Evolutionary conservation across 64 coral and sea anemone genomes (phyloP), one percentile per base, ranked within the genome.

Genomic region (Pocillopora damicornis): DNA sequence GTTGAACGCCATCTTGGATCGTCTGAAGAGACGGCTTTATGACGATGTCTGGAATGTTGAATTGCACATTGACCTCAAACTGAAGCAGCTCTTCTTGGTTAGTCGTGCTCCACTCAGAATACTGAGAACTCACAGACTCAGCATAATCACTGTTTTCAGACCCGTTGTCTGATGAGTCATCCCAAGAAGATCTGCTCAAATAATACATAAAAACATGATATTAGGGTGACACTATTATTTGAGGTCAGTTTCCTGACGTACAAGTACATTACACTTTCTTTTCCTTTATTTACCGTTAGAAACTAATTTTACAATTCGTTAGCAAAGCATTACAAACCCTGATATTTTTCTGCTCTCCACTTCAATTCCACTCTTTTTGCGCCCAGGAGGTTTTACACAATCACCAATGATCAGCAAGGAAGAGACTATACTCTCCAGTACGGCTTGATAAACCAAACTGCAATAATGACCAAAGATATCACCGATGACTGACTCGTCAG

Each of bases 391-490:
- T 66, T 96, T 92, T 0, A 95, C 90, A 90, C 90, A 99, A 78
- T 99, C 93, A 69, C 93, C 93, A 76, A 99, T 60, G 16, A 99
- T 59, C 38, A 86, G 65, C 15, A 99, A 86, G 68, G 97, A 99
- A 35, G 88, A 92, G 1, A 90, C 73, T 35, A 99, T 92, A 8
- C 87, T 85, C 38, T 91, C 75, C 74, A 99, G 66, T 11, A 99
- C 87, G 61, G 93, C 90, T 67, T 95, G 88, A 83, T 92, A 94
- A n/a, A 94, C 97, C 75, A 95, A 61, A 80, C 97, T 90, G 61
- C 97, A 99, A 63, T 95, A 99, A 75, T 99, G 90, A 86, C 93
- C 90, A 76, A 95, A 99, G 36, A 99, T 99, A 61, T 99, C 97
- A 20, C 93, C 93, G 78, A 99, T 99, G 57, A 99, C 88, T 83